These are phyloP conservation scores for Megaustenia siamemsis DNA, from an alignment of 2,888 invertebrate genomes.

Conservation along the genomic window DNA sequence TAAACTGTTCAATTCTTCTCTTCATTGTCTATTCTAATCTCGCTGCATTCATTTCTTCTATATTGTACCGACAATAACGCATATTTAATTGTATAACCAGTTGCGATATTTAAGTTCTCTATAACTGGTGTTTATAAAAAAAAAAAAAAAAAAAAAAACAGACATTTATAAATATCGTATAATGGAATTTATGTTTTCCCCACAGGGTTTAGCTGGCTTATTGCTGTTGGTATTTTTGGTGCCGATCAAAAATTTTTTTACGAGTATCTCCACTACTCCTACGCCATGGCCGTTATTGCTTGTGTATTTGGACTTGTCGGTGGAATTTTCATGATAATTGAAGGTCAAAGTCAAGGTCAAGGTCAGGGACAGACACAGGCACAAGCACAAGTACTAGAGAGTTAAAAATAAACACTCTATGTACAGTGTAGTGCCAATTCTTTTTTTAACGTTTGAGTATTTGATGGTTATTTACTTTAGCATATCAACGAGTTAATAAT, in stretches of 20 bases:
- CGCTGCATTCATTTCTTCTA: background rate
- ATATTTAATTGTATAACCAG: background rate
- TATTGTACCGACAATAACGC: background rate
- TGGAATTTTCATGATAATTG: slow-evolving; percentile 38
- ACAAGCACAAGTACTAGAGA: too few relatives aligned
- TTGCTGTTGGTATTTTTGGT: slow-evolving; percentile 41
- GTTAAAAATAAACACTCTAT: too few relatives aligned
- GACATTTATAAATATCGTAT: background rate
- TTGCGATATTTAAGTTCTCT: too few relatives aligned
- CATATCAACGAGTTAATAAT: too few relatives aligned
- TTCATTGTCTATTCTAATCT: background rate
- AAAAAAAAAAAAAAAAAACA: too few relatives aligned
- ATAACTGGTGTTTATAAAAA: too few relatives aligned
- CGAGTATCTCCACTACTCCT: slow-evolving; percentile 22
- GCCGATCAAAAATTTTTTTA: background rate
- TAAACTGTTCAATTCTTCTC: too few relatives aligned
- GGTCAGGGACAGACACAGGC: slow-evolving; percentile 82
- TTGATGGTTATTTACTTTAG: too few relatives aligned
- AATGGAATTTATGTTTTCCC: background rate
- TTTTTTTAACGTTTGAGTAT: too few relatives aligned
- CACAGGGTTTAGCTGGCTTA: slow-evolving; percentile 34
- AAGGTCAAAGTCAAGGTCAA: slow-evolving; percentile 84
- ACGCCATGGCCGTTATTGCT: slow-evolving; percentile 34
- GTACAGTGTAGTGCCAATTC: too few relatives aligned
- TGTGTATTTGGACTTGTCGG: background rate